These are phyloP conservation scores for Drosophila nigrodunni DNA, from an alignment of 1,140 invertebrate genomes.

Conservation along the genomic window DNA sequence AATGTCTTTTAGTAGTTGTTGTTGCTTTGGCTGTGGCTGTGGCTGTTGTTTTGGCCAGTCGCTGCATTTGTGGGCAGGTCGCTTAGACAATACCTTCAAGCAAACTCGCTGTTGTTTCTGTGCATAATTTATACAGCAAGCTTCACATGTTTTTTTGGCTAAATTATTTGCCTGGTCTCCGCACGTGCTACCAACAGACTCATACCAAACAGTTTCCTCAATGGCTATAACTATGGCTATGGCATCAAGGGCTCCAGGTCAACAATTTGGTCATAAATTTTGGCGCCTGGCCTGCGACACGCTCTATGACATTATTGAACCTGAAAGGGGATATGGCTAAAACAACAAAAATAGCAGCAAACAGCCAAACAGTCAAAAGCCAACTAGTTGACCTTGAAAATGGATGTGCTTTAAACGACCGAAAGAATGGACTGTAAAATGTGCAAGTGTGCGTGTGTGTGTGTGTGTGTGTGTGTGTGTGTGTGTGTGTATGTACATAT, in stretches of 20 bases:
- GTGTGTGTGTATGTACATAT: no score
- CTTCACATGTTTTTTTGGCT: constrained; percentile 79
- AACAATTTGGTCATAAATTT: constrained; percentile 80
- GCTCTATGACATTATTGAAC: constrained; percentile 81
- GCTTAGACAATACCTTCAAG: constrained; percentile 76
- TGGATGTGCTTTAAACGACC: constrained; percentile 12
- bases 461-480: constrained; percentile 8
- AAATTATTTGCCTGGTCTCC: constrained; percentile 73
- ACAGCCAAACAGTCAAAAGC: constrained; percentile 44
- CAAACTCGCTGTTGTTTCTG: constrained; percentile 52
- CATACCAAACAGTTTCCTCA: constrained; percentile 25
- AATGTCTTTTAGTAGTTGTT: constrained; percentile 56
- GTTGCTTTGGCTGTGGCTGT: constrained; percentile 15
- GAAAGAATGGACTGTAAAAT: constrained; percentile 2
- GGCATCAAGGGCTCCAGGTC: constrained; percentile 63
- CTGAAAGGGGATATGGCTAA: constrained; percentile 70
- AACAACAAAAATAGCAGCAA: constrained; percentile 45
- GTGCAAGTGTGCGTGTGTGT: no score
- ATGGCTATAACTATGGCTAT: constrained; percentile 16
- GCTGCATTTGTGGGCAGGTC: constrained; percentile 67
- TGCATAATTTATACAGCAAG: constrained; percentile 79
- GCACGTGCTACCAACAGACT: constrained; percentile 56
- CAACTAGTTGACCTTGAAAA: constrained; percentile 65
- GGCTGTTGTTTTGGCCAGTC: constrained; percentile 34
- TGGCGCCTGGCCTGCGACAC: constrained; percentile 77